A percentile compares a stretch with the other conserved stretches of the same genome.
phyloP scores from a whole-genome alignment of 2,113 vertebrate species.

The Triplophysa tibetana region DNA sequence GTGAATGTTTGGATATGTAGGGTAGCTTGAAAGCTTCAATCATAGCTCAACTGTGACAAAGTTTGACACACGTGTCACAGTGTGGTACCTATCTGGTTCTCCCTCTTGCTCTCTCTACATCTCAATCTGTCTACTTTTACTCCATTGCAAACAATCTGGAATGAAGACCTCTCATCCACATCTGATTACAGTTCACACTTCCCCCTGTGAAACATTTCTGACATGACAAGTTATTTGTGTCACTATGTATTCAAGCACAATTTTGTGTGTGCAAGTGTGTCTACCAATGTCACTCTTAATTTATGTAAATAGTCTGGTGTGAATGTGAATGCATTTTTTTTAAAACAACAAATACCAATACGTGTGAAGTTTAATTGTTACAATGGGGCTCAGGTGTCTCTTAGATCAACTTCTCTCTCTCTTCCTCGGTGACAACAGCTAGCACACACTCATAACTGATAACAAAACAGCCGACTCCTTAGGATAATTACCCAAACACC shows the following conservation, averaged over 20 bases:
- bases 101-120: neutral
- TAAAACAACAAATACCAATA: neutral
- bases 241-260: constrained; percentile 18
- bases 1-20: constrained; percentile 28
- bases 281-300: constrained; percentile 16
- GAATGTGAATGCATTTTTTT: constrained; percentile 6
- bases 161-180: constrained; percentile 39
- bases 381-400: neutral
- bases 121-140: constrained; percentile 12
- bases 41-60: constrained; percentile 41
- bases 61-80: constrained; percentile 41
- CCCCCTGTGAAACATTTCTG: constrained; percentile 20
- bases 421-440: neutral
- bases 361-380: neutral
- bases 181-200: constrained; percentile 44
- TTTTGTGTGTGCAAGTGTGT: constrained; percentile 40
- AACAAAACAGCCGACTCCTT: constrained; percentile 38
- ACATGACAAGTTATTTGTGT: constrained; percentile 29
- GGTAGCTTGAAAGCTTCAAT: constrained; percentile 18
- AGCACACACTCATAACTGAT: constrained; percentile 20
- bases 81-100: constrained; percentile 27
- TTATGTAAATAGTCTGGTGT: constrained; percentile 1
- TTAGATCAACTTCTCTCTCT: neutral
- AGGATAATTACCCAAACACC: constrained; percentile 38
- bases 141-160: constrained; percentile 23